Evolutionary conservation across 2,888 invertebrate genomes (phyloP), one percentile per base, ranked within the genome.

Genomic region (Philereme transversata): DNA sequence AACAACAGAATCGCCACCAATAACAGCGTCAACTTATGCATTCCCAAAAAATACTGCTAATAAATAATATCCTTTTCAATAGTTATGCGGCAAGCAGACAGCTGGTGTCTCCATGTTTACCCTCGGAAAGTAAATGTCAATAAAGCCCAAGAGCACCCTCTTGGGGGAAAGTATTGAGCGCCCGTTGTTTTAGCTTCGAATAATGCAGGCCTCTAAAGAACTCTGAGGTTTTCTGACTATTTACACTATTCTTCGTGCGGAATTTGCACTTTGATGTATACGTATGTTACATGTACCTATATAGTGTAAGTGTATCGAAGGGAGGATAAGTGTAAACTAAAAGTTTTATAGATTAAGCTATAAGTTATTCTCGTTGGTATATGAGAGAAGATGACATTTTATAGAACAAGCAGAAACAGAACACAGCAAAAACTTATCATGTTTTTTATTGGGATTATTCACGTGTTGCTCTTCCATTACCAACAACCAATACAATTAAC

Each of bases 61-160:
- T 78, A 78, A 78, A 78, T 77, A 73, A 75, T 76, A 78, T 70
- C 71, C 69, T 65, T 61, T 74, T 63, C 68, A 66, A 64, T 66
- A 64, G 64, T 61, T 67, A 70, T 73, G 71, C 72, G 78, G 70
- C 55, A 72, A 75, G 80, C 73, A 81, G 82, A 75, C 84, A 84
- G 78, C 79, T 77, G 77, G 81, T 82, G 83, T 81, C 80, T 76
- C 77, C 73, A 69, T 89, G 90, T 91, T 91, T 91, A 83, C 86
- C 79, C 85, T 80, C 78, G 74, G 82, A 86, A 89, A 91, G 91
- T 91, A 89, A 91, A 91, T 90, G 91, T 90, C 90, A 91, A 91
- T 88, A 91, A 87, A 86, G 82, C 85, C 85, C 83, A 84, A 86
- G 85, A 80, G 78, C 76, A 72, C 79, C 80, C 86, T 83, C 79